A percentile compares a stretch with the other conserved stretches of the same genome.
Evolutionary conservation across 2,113 vertebrate species (phyloP).

Genomic region (Cepphus grylle): DNA sequence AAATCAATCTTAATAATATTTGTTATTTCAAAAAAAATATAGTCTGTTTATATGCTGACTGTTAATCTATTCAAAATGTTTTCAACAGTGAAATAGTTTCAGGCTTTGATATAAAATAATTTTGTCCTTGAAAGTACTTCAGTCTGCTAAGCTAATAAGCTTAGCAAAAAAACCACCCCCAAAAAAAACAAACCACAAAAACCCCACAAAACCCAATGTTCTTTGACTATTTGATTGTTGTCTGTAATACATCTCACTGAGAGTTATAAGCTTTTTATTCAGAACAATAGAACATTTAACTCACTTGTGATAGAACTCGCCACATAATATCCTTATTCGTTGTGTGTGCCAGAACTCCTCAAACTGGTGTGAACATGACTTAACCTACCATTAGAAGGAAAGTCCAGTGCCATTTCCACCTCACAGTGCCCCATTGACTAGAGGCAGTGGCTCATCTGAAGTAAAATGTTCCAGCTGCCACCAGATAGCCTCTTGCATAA

Average conservation of each 20-base stretch:
- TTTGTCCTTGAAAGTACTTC: not conserved
- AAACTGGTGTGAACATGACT: not conserved
- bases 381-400: not conserved
- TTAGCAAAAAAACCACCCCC: not conserved
- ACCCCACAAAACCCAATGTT: fast-evolving
- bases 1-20: not conserved
- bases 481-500: not conserved
- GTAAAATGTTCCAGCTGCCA: not conserved
- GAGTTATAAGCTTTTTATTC: not conserved
- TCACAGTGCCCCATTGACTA: not conserved
- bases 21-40: not conserved
- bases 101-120: not conserved
- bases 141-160: not conserved
- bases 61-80: not conserved
- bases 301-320: not conserved
- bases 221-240: not conserved
- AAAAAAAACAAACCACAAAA: not conserved
- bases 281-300: not conserved
- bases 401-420: not conserved
- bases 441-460: not conserved
- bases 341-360: not conserved
- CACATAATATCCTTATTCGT: not conserved
- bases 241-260: not conserved
- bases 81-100: not conserved
- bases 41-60: not conserved